These are phyloP conservation scores for Microcaecilia unicolor DNA, from an alignment of 2,797 vertebrate species.

Conservation along the genomic window DNA sequence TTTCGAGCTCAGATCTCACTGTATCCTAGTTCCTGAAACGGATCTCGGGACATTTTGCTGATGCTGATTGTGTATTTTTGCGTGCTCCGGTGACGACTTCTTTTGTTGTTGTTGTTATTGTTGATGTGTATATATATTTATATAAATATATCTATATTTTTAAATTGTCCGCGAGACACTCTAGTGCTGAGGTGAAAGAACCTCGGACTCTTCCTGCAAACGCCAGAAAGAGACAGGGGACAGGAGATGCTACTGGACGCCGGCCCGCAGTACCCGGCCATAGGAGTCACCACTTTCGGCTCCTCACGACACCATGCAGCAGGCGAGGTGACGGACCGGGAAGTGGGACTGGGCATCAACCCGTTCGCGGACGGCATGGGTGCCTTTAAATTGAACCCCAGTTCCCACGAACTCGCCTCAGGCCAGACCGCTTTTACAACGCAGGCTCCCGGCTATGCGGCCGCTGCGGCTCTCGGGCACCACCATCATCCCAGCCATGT, in stretches of 20 bases:
- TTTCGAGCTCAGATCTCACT: too few relatives aligned
- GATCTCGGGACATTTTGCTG: too few relatives aligned
- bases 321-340: constrained; percentile 92
- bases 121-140: too few relatives aligned
- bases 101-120: too few relatives aligned
- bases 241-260: constrained; percentile 93
- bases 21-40: too few relatives aligned
- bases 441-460: constrained; percentile 90
- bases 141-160: too few relatives aligned
- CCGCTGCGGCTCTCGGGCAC: constrained; percentile 64
- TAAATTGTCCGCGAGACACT: too few relatives aligned
- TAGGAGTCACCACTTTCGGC: constrained; percentile 98
- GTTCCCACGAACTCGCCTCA: constrained; percentile 86
- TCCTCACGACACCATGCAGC: constrained; percentile 95
- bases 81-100: too few relatives aligned
- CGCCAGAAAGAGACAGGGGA: too few relatives aligned
- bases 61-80: too few relatives aligned
- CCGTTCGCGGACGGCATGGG: constrained; percentile 98
- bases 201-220: not conserved
- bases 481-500: constrained; percentile 91
- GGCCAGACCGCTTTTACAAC: constrained; percentile 95
- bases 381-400: constrained; percentile 97
- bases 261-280: constrained; percentile 95
- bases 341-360: constrained; percentile 96
- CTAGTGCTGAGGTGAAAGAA: too few relatives aligned